phyloP scores from a whole-genome alignment of 2,113 vertebrate species.

The Chaetodon auriga region DNA sequence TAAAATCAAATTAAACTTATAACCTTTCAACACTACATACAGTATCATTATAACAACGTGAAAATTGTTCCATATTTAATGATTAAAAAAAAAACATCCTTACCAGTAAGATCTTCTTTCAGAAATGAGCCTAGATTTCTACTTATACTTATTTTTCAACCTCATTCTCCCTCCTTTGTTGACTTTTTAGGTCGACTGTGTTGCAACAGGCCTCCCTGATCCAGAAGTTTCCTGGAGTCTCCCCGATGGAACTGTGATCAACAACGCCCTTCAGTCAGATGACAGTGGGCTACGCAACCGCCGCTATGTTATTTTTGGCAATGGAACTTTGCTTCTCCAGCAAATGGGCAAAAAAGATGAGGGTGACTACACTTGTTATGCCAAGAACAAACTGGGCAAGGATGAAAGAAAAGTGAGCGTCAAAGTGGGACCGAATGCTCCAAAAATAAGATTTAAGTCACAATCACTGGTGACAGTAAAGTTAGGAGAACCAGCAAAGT shows the following conservation, averaged over 20 bases:
- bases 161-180: background rate
- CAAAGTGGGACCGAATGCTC: slow-evolving; percentile 77
- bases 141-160: background rate
- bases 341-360: slow-evolving; percentile 85
- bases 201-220: slow-evolving; percentile 84
- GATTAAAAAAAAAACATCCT: background rate
- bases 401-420: slow-evolving; percentile 85
- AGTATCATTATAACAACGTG: too few relatives aligned
- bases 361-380: slow-evolving; percentile 86
- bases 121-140: background rate
- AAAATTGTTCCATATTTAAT: too few relatives aligned
- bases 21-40: too few relatives aligned
- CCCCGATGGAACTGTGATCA: slow-evolving; percentile 86
- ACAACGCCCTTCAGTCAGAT: slow-evolving; percentile 84
- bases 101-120: too few relatives aligned
- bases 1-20: too few relatives aligned
- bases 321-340: slow-evolving; percentile 85
- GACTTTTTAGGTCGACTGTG: slow-evolving; percentile 82
- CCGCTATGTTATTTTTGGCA: slow-evolving; percentile 84
- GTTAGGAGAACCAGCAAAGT: slow-evolving; percentile 72
- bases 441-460: slow-evolving; percentile 74
- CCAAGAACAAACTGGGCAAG: slow-evolving; percentile 84
- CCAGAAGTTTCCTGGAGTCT: slow-evolving; percentile 87
- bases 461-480: slow-evolving; percentile 65
- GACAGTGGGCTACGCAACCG: slow-evolving; percentile 79